Base-by-base conservation (phyloP, 2,888 invertebrate species). In the Xestia c-nigrum region DNA sequence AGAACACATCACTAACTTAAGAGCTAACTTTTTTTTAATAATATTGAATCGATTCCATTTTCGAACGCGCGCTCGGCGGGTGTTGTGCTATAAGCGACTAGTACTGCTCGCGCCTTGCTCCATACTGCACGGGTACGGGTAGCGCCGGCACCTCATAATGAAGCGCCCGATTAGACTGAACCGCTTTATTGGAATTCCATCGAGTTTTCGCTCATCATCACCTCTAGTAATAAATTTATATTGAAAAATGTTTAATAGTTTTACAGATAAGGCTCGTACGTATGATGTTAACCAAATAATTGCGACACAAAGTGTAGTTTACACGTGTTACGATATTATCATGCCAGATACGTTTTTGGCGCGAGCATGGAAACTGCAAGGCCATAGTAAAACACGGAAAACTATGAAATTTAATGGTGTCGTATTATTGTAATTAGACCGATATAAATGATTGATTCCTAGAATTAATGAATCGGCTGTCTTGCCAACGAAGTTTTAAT, bases 61-160 rank as follows among this genome's bases (percentile, higher is more conserved):
- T 87, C 84, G 83, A 88, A 78, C 84, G 85, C 89, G 90, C 90
- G 89, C 89, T 87, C 68, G 68, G 78, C 77, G 76, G 74, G 74
- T 55, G 63, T 47, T 81, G 78, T 87, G 88, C 90, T 87, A 85
- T 84, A 88, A 86, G 86, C 94, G 94, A 91, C 93, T 91, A 90
- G 90, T 89, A 88, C 76, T 85, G 91, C 84, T 90, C 87, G 88
- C 91, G 92, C 83, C 84, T 89, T 88, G 89, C 85, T 88, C 86
- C 90, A 90, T 89, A 94, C 94, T 94, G 93, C 91, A 87, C 86
- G 86, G 61, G 77, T 81, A 74, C 85, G 86, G 61, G 76, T 81
- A 73, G 73, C 82, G 76, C 74, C 71, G 81, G 83, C 63, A 73
- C 80, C 84, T 81, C 76, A 79, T 86, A 85, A 83, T 85, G 85